Conservation (phyloP, 2,797 vertebrate species). For the Gymnothorax javanicus region DNA sequence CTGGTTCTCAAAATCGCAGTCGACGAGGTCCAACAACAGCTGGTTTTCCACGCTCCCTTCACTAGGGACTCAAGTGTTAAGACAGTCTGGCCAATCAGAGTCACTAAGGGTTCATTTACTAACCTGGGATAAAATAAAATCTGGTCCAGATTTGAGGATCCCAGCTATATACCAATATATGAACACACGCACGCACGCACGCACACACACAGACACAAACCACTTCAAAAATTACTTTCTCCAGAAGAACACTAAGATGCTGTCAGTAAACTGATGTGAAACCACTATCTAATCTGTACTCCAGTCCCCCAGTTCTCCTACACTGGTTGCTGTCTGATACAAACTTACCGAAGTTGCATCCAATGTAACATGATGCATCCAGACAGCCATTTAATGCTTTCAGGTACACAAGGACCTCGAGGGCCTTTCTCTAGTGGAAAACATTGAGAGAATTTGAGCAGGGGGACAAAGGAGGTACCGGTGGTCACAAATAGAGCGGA, state of each 20-base stretch:
- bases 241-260: neutral
- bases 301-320: neutral
- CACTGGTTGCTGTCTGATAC: neutral
- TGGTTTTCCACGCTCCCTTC: too few species aligned
- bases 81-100: too few species aligned
- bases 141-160: too few species aligned
- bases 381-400: conserved; percentile 7
- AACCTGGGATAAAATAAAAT: too few species aligned
- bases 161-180: too few species aligned
- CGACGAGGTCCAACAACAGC: too few species aligned
- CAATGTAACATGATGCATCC: neutral
- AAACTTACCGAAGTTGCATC: neutral
- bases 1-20: too few species aligned
- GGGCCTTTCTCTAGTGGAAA: neutral
- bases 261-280: neutral
- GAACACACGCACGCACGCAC: neutral
- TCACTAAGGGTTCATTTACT: too few species aligned
- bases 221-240: neutral
- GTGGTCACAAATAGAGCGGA: neutral
- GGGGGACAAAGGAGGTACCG: neutral
- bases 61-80: too few species aligned
- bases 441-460: neutral
- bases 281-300: neutral
- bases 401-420: neutral
- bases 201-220: neutral